These are phyloP conservation scores for Drosophila meridiana DNA, from an alignment of 2,888 invertebrate genomes.

Conservation along the genomic window DNA sequence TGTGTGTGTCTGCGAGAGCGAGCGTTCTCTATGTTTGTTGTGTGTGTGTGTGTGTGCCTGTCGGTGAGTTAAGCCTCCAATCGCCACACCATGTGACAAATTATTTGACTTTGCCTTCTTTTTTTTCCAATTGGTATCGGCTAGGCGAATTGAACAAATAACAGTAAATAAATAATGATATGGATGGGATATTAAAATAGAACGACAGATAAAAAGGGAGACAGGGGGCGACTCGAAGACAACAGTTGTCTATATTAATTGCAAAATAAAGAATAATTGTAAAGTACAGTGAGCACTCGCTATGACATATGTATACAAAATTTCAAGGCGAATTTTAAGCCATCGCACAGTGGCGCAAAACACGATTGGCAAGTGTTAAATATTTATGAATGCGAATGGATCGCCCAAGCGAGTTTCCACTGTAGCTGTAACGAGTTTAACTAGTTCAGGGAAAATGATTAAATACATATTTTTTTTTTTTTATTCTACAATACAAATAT, in stretches of 20 bases:
- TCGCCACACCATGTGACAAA: slow-evolving; percentile 66
- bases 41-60: slow-evolving; percentile 25
- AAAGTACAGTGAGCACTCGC: slow-evolving; percentile 14
- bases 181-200: slow-evolving; percentile 35
- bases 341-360: not conserved
- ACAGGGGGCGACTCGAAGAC: not conserved
- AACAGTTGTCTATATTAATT: slow-evolving; percentile 19
- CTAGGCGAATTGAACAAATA: slow-evolving; percentile 50
- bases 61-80: slow-evolving; percentile 49
- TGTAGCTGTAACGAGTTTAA: not conserved
- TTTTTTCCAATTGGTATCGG: slow-evolving; percentile 58
- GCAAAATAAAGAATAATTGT: slow-evolving; percentile 3
- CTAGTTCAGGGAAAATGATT: slow-evolving; percentile 20
- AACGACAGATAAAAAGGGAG: slow-evolving; percentile 18
- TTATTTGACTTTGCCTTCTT: slow-evolving; percentile 67
- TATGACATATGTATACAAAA: not conserved
- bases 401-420: not conserved
- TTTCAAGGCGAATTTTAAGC: slow-evolving; percentile 3
- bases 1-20: slow-evolving; percentile 19
- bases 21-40: not conserved
- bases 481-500: slow-evolving; percentile 23
- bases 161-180: slow-evolving; percentile 53
- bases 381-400: not conserved
- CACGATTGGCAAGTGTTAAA: not conserved
- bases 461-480: slow-evolving; percentile 10